phyloP scores from a whole-genome alignment of 1,140 invertebrate genomes.

The Drosophila novamexicana region DNA sequence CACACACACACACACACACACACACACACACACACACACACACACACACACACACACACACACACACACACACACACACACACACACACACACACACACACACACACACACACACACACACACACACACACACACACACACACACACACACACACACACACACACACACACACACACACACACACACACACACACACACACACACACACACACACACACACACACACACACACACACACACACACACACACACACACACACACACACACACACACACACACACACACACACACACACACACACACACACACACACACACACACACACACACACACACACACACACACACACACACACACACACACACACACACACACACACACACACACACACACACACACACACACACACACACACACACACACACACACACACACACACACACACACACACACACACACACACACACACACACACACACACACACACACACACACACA shows the following conservation, averaged over 20 bases:
- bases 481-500: too few species aligned
- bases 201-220: background rate
- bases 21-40: too few species aligned
- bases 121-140: conserved; percentile 3
- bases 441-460: too few species aligned
- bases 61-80: too few species aligned
- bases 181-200: too few species aligned
- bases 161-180: background rate
- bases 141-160: too few species aligned
- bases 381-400: background rate
- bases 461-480: conserved; percentile 6
- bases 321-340: background rate
- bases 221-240: background rate
- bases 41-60: conserved; percentile 6
- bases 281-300: background rate
- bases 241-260: background rate
- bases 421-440: conserved; percentile 2
- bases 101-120: too few species aligned
- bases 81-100: conserved; percentile 6
- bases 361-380: background rate
- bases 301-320: background rate
- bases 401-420: background rate
- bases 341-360: background rate
- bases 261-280: background rate
- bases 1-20: conserved; percentile 2